Evolutionary conservation across 2,113 vertebrate genomes (phyloP).

Genomic region (Megaceryle torquata): DNA sequence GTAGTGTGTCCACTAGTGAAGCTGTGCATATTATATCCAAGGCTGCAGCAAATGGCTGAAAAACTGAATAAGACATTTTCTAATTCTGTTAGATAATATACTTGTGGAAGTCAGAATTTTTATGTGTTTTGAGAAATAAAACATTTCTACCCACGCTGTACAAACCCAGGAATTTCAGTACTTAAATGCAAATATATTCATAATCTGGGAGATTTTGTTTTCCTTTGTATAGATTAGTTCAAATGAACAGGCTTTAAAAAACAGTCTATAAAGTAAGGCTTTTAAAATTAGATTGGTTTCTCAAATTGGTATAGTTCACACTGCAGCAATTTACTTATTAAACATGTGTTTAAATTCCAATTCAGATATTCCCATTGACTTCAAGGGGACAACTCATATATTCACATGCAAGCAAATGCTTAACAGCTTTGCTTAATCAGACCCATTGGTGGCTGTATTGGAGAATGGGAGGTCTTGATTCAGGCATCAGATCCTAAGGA

Average conservation of each 20-base stretch:
- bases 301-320: not conserved
- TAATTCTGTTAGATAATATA: not conserved
- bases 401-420: not conserved
- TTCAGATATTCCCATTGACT: not conserved
- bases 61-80: not conserved
- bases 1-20: not conserved
- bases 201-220: not conserved
- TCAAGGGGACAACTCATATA: not conserved
- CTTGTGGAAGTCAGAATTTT: not conserved
- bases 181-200: not conserved
- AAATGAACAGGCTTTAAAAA: not conserved
- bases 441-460: not conserved
- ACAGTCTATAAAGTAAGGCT: not conserved
- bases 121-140: not conserved
- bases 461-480: not conserved
- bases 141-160: not conserved
- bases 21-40: not conserved
- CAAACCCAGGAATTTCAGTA: not conserved
- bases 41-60: not conserved
- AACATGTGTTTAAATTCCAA: not conserved
- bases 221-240: not conserved
- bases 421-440: not conserved
- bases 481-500: not conserved
- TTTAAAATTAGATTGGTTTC: constrained; percentile 24
- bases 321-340: not conserved